These are phyloP conservation scores for Chaunax sp. DNA, from an alignment of 2,797 vertebrate genomes.

Conservation along the genomic window DNA sequence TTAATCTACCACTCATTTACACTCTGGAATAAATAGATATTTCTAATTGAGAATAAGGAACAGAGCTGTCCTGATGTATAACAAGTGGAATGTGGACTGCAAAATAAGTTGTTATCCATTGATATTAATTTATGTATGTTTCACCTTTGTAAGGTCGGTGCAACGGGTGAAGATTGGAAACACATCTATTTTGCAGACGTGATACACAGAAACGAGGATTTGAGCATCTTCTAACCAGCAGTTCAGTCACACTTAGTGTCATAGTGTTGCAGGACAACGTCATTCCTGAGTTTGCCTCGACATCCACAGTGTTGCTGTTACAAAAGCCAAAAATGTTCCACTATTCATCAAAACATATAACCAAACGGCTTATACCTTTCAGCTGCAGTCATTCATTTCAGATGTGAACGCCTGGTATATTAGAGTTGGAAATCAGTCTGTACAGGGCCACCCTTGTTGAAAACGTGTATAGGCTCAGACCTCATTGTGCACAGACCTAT, in stretches of 20 bases:
- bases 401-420: constrained; percentile 38
- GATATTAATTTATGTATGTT: background rate
- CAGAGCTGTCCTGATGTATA: background rate
- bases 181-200: constrained; percentile 3
- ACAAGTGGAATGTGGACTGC: background rate
- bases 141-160: background rate
- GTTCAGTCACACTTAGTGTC: constrained; percentile 1
- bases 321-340: constrained; percentile 33
- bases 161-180: constrained; percentile 38
- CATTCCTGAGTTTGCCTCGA: constrained; percentile 17
- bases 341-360: constrained; percentile 44
- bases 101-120: background rate
- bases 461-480: constrained; percentile 72
- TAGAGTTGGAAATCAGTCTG: constrained; percentile 46
- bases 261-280: constrained; percentile 10
- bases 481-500: constrained; percentile 67
- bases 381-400: constrained; percentile 56
- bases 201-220: background rate
- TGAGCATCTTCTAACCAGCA: constrained; percentile 7
- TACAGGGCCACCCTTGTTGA: constrained; percentile 70
- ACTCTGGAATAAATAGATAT: background rate
- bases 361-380: constrained; percentile 44
- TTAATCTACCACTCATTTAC: background rate
- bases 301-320: background rate
- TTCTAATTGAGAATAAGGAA: background rate